phyloP scores from a whole-genome alignment of 2,113 vertebrate genomes.

The Clarias macrocephalus region DNA sequence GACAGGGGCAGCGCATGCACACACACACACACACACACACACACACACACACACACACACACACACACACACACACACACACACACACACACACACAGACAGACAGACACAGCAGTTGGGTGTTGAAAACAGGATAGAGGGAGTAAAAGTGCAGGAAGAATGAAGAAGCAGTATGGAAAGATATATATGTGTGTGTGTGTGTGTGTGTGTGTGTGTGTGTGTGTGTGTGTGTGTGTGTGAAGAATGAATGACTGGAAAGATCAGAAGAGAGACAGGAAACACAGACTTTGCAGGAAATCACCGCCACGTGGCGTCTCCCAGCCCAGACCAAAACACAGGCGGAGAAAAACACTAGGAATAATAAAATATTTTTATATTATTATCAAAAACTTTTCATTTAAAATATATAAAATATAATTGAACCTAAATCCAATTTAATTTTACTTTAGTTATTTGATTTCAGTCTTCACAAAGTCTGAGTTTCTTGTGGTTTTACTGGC shows the following conservation, averaged over 20 bases:
- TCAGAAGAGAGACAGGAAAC: constrained; percentile 10
- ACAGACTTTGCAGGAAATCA: constrained; percentile 18
- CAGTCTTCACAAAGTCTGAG: too few relatives aligned
- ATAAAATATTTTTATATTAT: background rate
- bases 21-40: background rate
- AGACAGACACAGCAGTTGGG: background rate
- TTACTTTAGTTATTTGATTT: too few relatives aligned
- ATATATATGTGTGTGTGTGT: background rate
- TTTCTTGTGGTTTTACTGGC: too few relatives aligned
- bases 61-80: background rate
- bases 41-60: constrained; percentile 3
- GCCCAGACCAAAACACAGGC: background rate
- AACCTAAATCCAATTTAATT: too few relatives aligned
- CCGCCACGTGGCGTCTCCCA: constrained; percentile 20
- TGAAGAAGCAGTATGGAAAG: constrained; percentile 14
- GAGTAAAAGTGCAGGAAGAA: constrained; percentile 6
- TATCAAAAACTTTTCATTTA: too few relatives aligned
- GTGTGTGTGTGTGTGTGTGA: constrained; percentile 34
- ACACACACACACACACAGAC: constrained; percentile 7
- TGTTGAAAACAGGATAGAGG: constrained; percentile 13
- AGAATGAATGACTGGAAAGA: constrained; percentile 33
- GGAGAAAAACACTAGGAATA: background rate
- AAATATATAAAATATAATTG: too few relatives aligned
- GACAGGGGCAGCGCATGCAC: background rate
- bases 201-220: constrained; percentile 11